phyloP scores from a whole-genome alignment of 2,888 invertebrate species.

The Herminia tarsipennalis region DNA sequence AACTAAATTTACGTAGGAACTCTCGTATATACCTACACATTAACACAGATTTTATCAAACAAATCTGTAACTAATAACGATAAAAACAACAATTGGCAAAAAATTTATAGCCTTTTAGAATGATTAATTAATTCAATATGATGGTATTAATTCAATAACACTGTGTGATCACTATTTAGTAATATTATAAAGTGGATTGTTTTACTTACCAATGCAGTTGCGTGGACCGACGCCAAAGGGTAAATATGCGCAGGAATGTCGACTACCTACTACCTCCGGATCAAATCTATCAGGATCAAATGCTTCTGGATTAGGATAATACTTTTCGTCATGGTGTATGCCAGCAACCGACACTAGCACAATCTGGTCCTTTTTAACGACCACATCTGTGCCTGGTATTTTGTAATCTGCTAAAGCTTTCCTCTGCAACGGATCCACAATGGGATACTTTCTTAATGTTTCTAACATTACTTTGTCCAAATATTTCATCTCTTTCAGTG shows the following conservation, averaged over 20 bases:
- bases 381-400: constrained; percentile 59
- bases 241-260: constrained; percentile 62
- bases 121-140: background rate
- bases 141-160: no score
- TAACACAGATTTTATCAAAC: no score
- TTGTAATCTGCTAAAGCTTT: constrained; percentile 58
- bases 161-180: no score
- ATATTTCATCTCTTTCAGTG: constrained; percentile 63
- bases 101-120: background rate
- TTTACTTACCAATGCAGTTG: constrained; percentile 67
- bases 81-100: no score
- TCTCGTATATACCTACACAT: no score
- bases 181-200: no score
- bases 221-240: constrained; percentile 73
- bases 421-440: constrained; percentile 64
- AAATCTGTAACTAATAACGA: no score
- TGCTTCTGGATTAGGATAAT: constrained; percentile 68
- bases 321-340: constrained; percentile 68
- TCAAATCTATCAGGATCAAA: constrained; percentile 78
- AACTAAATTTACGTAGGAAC: no score
- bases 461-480: constrained; percentile 61
- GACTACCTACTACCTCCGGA: constrained; percentile 49
- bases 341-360: constrained; percentile 57
- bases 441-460: constrained; percentile 73
- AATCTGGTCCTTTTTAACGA: constrained; percentile 56